Evolutionary conservation across 2,797 vertebrate genomes (phyloP).

Genomic region (Zalophus californianus): DNA sequence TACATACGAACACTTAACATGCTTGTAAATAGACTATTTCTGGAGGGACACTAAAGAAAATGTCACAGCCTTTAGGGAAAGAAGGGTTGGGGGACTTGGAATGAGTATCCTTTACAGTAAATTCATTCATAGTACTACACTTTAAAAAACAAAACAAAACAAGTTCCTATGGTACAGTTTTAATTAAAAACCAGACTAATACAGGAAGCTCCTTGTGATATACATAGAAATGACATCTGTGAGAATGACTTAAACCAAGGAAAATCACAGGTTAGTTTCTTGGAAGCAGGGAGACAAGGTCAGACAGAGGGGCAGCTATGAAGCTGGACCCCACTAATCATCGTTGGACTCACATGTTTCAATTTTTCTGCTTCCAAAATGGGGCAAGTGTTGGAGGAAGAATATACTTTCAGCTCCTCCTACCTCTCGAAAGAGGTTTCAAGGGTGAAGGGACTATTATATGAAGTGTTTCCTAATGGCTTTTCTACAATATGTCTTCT

Average conservation of each 20-base stretch:
- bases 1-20: background rate
- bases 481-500: conserved; percentile 2
- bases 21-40: background rate
- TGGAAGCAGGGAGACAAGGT: background rate
- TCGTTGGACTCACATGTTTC: background rate
- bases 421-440: background rate
- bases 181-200: background rate
- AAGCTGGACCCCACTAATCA: background rate
- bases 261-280: background rate
- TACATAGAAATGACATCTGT: background rate
- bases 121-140: background rate
- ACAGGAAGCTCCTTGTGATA: background rate
- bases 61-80: background rate
- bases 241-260: conserved; percentile 24
- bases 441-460: background rate
- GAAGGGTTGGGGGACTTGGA: background rate
- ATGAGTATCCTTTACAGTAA: background rate
- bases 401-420: background rate
- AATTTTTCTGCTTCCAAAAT: background rate
- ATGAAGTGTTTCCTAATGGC: background rate
- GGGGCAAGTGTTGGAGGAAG: background rate
- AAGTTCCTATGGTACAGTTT: background rate
- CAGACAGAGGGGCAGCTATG: background rate
- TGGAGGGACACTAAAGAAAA: background rate
- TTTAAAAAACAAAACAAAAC: background rate